phyloP scores from a whole-genome alignment of 2,113 vertebrate genomes.

The Microtus pennsylvanicus region DNA sequence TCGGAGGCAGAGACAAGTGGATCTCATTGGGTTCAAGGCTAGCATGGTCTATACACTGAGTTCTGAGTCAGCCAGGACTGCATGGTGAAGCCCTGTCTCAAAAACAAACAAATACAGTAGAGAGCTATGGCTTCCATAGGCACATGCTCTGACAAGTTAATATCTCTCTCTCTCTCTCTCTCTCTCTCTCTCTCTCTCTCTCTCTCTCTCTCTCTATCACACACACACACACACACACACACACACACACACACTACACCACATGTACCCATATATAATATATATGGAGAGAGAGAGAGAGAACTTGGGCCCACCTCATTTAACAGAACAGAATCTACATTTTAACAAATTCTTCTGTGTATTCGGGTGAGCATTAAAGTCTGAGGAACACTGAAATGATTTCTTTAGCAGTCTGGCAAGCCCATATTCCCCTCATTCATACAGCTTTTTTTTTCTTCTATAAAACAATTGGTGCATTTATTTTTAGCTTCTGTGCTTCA shows the following conservation, averaged over 20 bases:
- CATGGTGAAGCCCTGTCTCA: background rate
- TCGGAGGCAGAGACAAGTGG: background rate
- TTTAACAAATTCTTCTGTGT: background rate
- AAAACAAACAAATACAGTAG: background rate
- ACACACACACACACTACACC: background rate
- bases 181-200: too few relatives aligned
- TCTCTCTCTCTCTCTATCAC: too few relatives aligned
- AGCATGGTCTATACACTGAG: too few relatives aligned
- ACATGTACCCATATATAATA: background rate
- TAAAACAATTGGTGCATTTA: background rate
- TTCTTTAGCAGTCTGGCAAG: background rate
- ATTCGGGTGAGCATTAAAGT: background rate
- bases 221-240: too few relatives aligned
- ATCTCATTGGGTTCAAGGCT: background rate
- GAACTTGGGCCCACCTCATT: background rate
- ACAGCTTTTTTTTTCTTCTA: background rate
- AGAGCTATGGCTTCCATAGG: background rate
- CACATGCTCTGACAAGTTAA: background rate
- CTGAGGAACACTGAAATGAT: background rate
- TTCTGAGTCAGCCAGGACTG: background rate
- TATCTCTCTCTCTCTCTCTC: background rate
- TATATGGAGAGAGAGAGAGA: background rate
- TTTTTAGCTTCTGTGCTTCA: background rate
- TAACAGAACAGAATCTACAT: background rate
- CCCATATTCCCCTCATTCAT: background rate